Percentiles rank a stretch among this genome's conserved stretches.
These are phyloP conservation scores for Strigamia crassipes DNA, from an alignment of 2,888 invertebrate species.

Conservation along the genomic window DNA sequence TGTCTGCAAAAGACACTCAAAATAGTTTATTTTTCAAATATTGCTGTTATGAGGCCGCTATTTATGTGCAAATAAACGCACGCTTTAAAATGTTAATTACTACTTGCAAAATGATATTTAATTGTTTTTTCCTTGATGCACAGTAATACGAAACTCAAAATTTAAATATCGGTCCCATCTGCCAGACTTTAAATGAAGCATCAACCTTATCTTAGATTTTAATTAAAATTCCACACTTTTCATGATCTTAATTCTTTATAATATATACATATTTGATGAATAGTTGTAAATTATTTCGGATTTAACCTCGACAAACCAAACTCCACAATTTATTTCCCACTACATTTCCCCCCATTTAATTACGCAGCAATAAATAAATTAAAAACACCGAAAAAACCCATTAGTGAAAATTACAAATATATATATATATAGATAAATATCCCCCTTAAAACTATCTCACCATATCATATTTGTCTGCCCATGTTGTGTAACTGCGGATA, in stretches of 20 bases:
- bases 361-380: neutral
- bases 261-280: neutral
- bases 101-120: no score
- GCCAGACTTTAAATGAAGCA: neutral
- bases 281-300: neutral
- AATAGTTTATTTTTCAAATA: no score
- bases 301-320: neutral
- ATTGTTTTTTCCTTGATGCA: no score
- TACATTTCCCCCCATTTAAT: no score
- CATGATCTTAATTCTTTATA: neutral
- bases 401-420: no score
- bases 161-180: no score
- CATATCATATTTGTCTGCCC: slow-evolving; percentile 56
- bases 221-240: neutral
- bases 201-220: neutral
- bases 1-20: no score
- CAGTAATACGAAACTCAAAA: no score
- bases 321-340: no score
- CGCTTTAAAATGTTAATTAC: no score
- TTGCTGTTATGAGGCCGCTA: no score
- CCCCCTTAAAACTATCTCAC: slow-evolving; percentile 49
- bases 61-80: no score
- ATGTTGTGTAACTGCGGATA: slow-evolving; percentile 56
- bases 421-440: neutral
- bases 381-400: neutral